These are phyloP conservation scores for Drosophila subobscura DNA, from an alignment of 1,140 invertebrate species.

Conservation along the genomic window DNA sequence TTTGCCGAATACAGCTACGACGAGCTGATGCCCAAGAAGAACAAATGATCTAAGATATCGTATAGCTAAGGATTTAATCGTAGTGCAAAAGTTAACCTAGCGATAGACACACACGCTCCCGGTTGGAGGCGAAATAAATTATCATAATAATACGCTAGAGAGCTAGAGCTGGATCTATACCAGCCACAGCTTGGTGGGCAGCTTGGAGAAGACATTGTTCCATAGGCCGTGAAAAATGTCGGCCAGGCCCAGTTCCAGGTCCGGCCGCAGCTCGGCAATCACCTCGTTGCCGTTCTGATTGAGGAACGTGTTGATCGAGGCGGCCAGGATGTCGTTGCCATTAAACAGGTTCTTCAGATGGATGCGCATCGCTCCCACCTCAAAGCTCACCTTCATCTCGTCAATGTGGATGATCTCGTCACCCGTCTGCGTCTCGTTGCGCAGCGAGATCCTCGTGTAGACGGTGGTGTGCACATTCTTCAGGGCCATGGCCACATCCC, in stretches of 20 bases:
- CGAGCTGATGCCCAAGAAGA: conserved; percentile 60
- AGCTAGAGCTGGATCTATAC: conserved; percentile 35
- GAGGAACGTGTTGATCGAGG: conserved; percentile 86
- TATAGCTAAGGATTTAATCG: conserved; percentile 42
- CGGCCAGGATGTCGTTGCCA: conserved; percentile 84
- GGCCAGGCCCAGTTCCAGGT: conserved; percentile 89
- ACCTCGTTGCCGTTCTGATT: conserved; percentile 93
- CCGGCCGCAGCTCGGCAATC: conserved; percentile 92
- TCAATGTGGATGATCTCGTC: conserved; percentile 84
- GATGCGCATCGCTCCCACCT: conserved; percentile 84
- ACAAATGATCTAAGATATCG: background rate
- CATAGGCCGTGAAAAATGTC: conserved; percentile 91
- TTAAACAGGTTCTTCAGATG: conserved; percentile 85
- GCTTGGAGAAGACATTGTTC: conserved; percentile 90
- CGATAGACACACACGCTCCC: conserved; percentile 17
- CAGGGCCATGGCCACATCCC: conserved; percentile 84
- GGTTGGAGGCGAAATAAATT: conserved; percentile 62
- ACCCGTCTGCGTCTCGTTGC: conserved; percentile 72
- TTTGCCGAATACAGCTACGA: conserved; percentile 76
- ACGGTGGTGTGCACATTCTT: conserved; percentile 85
- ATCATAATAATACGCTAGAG: conserved; percentile 41
- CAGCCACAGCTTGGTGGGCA: conserved; percentile 91
- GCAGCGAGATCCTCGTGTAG: conserved; percentile 84
- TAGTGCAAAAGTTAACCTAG: conserved; percentile 42
- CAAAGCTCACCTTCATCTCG: conserved; percentile 86